Conservation (phyloP, 2,888 invertebrate genomes). For the Cosmopolites sordidus region DNA sequence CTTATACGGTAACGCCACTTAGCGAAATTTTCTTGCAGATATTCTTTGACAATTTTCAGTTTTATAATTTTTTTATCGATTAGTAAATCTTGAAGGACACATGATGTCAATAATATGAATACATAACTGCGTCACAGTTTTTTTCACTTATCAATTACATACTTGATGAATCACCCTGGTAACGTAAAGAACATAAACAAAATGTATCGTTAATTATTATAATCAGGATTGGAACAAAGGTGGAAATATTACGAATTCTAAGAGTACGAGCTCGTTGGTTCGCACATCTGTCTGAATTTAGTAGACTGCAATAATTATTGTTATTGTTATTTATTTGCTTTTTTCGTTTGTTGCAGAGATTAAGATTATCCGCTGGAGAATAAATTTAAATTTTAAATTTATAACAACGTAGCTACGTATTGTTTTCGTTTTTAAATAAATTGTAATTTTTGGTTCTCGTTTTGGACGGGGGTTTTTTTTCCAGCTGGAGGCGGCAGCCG, state of each 20-base stretch:
- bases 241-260: not conserved
- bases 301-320: slow-evolving; percentile 21
- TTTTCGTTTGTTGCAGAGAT: slow-evolving; percentile 2
- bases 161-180: too few species aligned
- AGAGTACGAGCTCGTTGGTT: slow-evolving; percentile 6
- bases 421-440: not conserved
- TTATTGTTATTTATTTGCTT: slow-evolving; percentile 16
- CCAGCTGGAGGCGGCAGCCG: not conserved
- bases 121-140: too few species aligned
- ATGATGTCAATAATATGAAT: too few species aligned
- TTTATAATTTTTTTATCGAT: too few species aligned
- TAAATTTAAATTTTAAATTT: slow-evolving; percentile 1
- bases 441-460: not conserved
- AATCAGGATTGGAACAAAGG: too few species aligned
- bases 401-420: not conserved
- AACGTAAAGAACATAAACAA: too few species aligned
- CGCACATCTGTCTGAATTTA: slow-evolving; percentile 18
- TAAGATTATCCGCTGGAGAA: not conserved
- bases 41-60: too few species aligned
- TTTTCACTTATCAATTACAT: too few species aligned
- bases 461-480: not conserved
- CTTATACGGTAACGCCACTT: too few species aligned
- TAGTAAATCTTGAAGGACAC: too few species aligned
- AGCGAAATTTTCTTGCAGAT: too few species aligned
- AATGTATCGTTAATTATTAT: too few species aligned